Conservation (phyloP, 2,888 invertebrate species). For the Mycalesis mineus region DNA sequence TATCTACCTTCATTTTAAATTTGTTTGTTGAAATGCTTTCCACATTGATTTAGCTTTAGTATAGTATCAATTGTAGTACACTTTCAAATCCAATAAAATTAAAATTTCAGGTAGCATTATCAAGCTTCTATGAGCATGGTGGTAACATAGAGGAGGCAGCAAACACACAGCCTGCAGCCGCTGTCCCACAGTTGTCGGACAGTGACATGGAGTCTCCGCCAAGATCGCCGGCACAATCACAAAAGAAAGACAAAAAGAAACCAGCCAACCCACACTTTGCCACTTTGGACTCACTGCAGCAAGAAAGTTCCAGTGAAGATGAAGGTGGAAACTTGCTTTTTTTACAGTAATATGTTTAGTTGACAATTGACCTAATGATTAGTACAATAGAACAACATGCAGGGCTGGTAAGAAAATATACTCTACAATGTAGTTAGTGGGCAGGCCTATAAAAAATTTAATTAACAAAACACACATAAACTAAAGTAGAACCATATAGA, state of each 20-base stretch:
- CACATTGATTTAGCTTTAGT: too few species aligned
- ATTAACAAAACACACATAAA: too few species aligned
- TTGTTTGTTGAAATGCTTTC: too few species aligned
- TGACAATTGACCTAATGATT: too few species aligned
- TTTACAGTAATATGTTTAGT: neutral
- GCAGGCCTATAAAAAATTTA: too few species aligned
- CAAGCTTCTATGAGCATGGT: conserved; percentile 88
- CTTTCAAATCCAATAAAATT: too few species aligned
- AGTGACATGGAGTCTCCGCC: conserved; percentile 67
- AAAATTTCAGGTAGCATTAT: conserved; percentile 82
- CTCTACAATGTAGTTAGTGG: too few species aligned
- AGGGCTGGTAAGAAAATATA: too few species aligned
- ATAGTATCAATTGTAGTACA: too few species aligned
- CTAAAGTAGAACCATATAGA: too few species aligned
- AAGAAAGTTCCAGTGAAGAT: conserved; percentile 79
- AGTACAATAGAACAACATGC: too few species aligned
- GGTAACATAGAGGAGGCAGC: conserved; percentile 74
- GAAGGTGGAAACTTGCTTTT: conserved; percentile 67
- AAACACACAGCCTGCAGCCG: conserved; percentile 41
- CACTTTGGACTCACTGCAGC: conserved; percentile 77
- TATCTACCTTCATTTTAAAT: too few species aligned
- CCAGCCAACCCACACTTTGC: conserved; percentile 73
- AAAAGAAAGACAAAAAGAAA: conserved; percentile 61
- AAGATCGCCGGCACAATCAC: conserved; percentile 49
- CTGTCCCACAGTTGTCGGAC: conserved; percentile 52